A percentile compares a stretch with the other conserved stretches of the same genome.
Evolutionary conservation across 2,797 vertebrate genomes (phyloP).

Genomic region (Semaprochilodus insignis): DNA sequence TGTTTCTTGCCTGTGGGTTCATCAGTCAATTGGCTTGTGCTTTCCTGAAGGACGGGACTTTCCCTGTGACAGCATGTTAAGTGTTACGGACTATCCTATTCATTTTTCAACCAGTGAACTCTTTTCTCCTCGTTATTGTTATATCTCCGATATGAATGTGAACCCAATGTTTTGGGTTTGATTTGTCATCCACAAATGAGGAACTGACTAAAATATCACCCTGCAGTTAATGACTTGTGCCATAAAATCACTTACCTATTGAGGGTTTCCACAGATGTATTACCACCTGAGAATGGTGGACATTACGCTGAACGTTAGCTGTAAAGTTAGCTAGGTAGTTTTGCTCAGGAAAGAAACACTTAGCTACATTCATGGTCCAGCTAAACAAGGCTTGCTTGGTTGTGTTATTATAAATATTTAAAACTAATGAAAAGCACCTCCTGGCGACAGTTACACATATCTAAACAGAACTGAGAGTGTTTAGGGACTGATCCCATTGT

Average conservation of each 20-base stretch:
- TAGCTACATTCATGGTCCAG: background rate
- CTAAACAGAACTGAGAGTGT: background rate
- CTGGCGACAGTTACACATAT: conserved; percentile 34
- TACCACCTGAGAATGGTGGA: background rate
- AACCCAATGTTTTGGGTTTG: no score
- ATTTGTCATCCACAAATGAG: background rate
- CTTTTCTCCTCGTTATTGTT: no score
- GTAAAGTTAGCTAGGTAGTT: background rate
- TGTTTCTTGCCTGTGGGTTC: no score
- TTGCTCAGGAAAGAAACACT: background rate
- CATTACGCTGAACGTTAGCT: background rate
- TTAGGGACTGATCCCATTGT: conserved; percentile 21
- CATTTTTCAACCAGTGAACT: no score
- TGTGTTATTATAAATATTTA: conserved; percentile 19
- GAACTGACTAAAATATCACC: no score
- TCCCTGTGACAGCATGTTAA: no score
- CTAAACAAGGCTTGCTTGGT: background rate
- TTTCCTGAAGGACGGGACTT: no score
- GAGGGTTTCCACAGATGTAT: background rate
- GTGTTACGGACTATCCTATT: no score
- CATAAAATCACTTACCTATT: no score
- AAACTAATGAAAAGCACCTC: conserved; percentile 18
- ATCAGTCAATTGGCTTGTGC: no score
- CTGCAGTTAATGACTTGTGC: no score
- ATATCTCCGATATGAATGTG: no score